Base-by-base conservation (phyloP, 1,140 invertebrate genomes). In the Littorina saxatilis region DNA sequence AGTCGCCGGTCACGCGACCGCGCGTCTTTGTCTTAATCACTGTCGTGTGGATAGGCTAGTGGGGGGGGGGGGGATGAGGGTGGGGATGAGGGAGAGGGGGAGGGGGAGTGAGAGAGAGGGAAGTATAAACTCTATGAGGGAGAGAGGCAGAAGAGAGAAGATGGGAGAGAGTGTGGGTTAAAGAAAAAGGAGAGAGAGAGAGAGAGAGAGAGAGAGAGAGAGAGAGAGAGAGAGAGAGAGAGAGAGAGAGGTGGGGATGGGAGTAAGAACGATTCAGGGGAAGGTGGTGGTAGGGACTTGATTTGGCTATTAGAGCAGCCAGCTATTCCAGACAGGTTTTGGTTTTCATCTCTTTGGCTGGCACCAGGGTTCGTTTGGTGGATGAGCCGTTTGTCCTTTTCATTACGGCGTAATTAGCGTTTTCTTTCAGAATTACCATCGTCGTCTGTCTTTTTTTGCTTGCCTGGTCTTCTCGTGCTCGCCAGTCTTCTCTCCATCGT, bases 21-120 rank as follows among this genome's bases (percentile, higher is more conserved):
- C 43, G 70, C 70, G 43, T 73, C 70, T 73, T 73, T 73, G 70
- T 73, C 70, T 73, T 73, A 73, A 73, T 73, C 70, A 73, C 70
- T 68, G 66, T 68, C 66, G 66, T 68, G 32, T 17, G 66, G 43
- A 75, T 50, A 23, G 43, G 72, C 72, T 47, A 32, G 7, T 2
- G 40, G 47, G 47, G 75, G 50, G 11, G 75, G 52, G 27, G 47
- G 29, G 0, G 75, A 17, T 3, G 52, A 61, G 27, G 37, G 52
- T 27, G 52, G 23, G 39, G 55, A 32, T 2, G 47, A 39, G 75
- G 52, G 29, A 27, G 74, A 13, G 27, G 7, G 29, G 3, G 35
- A 32, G 68, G 35, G 5, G 39, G 29, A 37, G 68, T 13, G 3
- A 7, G 32, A 43, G 35, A 27, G 23, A 37, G 11, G 58, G 75